phyloP scores from a whole-genome alignment of 2,113 vertebrate genomes.

The Thinocorus orbignyianus region DNA sequence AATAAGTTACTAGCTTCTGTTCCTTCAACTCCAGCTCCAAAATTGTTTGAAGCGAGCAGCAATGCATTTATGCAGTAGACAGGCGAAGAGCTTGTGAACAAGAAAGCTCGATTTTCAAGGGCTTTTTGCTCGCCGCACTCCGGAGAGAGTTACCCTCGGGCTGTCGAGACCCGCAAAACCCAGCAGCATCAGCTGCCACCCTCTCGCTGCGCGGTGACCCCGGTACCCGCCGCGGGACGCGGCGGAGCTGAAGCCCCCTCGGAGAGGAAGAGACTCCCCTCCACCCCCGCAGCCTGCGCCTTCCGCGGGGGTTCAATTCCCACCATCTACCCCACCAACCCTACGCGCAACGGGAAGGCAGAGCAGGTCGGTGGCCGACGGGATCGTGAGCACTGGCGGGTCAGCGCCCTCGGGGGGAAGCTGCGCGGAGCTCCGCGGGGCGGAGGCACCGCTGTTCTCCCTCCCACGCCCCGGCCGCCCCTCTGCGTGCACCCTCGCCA shows the following conservation, averaged over 20 bases:
- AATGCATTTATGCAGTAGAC: neutral
- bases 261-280: too few species aligned
- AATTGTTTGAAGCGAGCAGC: neutral
- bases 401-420: neutral
- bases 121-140: neutral
- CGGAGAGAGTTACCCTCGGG: neutral
- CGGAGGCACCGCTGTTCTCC: neutral
- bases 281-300: neutral
- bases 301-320: neutral
- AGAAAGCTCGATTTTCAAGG: neutral
- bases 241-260: too few species aligned
- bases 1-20: neutral
- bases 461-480: too few species aligned
- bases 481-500: neutral
- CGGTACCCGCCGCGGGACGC: accelerated
- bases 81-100: neutral
- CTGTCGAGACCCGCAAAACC: neutral
- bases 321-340: neutral
- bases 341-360: neutral
- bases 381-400: neutral
- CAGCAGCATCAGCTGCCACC: neutral
- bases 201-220: neutral
- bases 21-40: neutral
- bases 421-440: neutral
- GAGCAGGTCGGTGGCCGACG: neutral